These are phyloP conservation scores for Lontra canadensis DNA, from an alignment of 2,113 vertebrate genomes.

Conservation along the genomic window DNA sequence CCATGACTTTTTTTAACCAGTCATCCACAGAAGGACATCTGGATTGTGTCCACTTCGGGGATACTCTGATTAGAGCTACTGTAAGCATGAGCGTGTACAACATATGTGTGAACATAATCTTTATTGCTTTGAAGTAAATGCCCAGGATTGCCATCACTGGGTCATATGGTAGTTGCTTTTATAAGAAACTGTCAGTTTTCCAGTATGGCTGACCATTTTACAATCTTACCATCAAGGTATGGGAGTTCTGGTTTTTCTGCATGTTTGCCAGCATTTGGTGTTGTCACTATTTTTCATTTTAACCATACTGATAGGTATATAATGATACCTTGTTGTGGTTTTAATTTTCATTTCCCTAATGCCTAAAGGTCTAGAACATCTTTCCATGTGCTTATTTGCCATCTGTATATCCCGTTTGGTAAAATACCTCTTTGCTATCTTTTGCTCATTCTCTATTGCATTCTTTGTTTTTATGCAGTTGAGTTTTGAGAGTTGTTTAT, in stretches of 20 bases:
- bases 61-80: background rate
- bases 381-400: background rate
- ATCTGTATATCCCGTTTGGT: background rate
- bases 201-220: background rate
- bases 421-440: background rate
- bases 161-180: background rate
- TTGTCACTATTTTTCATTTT: background rate
- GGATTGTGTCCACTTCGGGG: background rate
- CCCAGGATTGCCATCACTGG: background rate
- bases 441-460: background rate
- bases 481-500: background rate
- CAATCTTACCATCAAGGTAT: too few relatives aligned
- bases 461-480: background rate
- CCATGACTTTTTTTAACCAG: background rate
- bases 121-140: background rate
- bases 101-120: background rate
- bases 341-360: background rate
- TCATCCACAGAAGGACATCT: background rate
- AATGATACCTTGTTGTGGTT: background rate
- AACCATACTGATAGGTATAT: background rate
- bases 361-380: background rate
- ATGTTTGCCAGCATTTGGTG: background rate
- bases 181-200: background rate
- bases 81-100: background rate
- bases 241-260: background rate